Conservation (phyloP, 2,888 invertebrate species). For the Xylota sylvarum region DNA sequence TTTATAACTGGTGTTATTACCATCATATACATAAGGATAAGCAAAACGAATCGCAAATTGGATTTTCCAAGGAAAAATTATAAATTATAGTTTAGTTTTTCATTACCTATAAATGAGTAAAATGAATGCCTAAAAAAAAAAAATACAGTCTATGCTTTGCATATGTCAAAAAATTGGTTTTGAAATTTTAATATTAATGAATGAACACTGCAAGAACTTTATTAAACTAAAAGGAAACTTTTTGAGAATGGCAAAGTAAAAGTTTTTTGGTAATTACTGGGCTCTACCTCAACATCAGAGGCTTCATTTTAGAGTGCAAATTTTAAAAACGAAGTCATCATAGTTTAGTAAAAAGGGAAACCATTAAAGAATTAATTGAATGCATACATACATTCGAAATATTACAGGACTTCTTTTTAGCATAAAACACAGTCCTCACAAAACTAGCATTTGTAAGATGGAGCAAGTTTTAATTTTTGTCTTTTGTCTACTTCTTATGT, state of each 20-base stretch:
- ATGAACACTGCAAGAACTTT: constrained; percentile 21
- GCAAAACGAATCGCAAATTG: neutral
- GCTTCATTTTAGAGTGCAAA: neutral
- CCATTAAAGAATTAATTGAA: neutral
- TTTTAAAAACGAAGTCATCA: constrained; percentile 7
- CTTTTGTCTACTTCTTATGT: too few species aligned
- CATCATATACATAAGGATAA: neutral
- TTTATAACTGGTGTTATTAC: neutral
- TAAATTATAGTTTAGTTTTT: neutral
- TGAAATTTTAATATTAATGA: constrained; percentile 39
- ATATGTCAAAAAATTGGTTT: constrained; percentile 6
- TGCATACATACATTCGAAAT: neutral
- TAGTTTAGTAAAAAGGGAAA: neutral
- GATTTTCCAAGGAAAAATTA: neutral
- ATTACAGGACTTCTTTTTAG: neutral
- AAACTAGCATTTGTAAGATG: neutral
- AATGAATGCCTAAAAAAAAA: neutral
- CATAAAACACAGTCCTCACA: neutral
- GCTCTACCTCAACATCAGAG: constrained; percentile 10
- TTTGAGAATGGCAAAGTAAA: constrained; percentile 7
- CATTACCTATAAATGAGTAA: neutral
- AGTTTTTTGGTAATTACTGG: constrained; percentile 11
- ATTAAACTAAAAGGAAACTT: constrained; percentile 39
- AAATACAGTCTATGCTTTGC: neutral
- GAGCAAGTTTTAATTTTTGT: too few species aligned